Conservation (phyloP, 92 coral and sea anemone species). For the Blastomussa wellsi region DNA sequence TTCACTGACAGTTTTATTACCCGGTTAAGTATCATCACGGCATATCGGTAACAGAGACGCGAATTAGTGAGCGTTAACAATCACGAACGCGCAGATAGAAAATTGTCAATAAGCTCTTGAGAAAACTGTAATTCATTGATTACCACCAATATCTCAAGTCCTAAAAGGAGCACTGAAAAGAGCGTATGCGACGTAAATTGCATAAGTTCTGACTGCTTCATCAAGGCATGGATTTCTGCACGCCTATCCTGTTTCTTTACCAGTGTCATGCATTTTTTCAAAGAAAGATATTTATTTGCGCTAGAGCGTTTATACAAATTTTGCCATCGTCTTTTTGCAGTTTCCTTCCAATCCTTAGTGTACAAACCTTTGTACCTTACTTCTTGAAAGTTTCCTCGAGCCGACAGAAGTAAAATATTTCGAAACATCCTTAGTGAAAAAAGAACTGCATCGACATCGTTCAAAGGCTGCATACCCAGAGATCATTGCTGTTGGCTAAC, state of each 20-base stretch:
- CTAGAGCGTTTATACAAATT: background rate
- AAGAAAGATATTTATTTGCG: background rate
- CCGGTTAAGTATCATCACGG: background rate
- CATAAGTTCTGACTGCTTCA: background rate
- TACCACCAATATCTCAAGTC: background rate
- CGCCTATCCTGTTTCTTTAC: background rate
- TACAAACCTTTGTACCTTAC: background rate
- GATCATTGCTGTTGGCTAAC: background rate
- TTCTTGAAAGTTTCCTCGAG: background rate
- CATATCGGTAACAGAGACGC: background rate
- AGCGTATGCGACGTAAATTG: background rate
- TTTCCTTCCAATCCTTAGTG: background rate
- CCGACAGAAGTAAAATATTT: background rate
- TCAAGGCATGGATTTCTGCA: background rate
- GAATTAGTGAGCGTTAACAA: background rate
- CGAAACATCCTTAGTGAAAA: background rate
- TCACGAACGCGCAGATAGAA: background rate
- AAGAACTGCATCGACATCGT: background rate
- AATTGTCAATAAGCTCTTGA: background rate
- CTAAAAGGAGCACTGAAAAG: background rate
- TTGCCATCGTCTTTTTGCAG: background rate
- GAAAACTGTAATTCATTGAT: too few species aligned
- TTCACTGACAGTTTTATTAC: constrained; percentile 8
- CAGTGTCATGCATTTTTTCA: background rate
- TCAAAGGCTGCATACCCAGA: background rate